Base-by-base conservation (phyloP, 2,888 invertebrate genomes). In the Poecilobothrus nobilitatus region DNA sequence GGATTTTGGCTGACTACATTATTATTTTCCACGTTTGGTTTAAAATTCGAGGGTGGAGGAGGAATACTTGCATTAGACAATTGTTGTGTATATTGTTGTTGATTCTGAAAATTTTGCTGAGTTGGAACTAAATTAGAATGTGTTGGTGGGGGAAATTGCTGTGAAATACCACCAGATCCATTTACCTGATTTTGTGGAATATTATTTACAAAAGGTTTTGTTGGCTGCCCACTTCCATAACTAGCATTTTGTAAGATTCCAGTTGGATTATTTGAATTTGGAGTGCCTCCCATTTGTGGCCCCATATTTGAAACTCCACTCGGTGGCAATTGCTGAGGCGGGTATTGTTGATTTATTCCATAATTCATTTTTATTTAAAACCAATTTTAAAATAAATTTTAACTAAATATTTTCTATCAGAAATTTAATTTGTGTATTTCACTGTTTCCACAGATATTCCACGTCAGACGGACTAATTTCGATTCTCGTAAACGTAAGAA, bases 51-150 rank as follows among this genome's bases (percentile, higher is more conserved):
- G 18, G 53, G 53, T 53, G 53, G 53, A 18, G 53, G 15, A n/a
- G 53, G 53, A 12, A 12, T 6, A 53, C 15, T 53, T 6, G 53
- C 15, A 53, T n/a, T 53, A 22, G 10, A 68, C 70, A 66, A 69
- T 71, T n/a, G 68, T 65, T 41, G 68, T 37, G 61, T 62, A 67
- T 34, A 68, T 65, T 37, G 61, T 67, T 27, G 27, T 27, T 62
- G 44, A 33, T 62, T 65, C 15, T 66, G 53, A 18, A 15, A 63
- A 15, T 20, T 65, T n/a, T 9, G 27, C 63, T 22, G 65, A 44
- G 61, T 37, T 21, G 65, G 68, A 8, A 27, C 21, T 10, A 18
- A 53, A 63, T 65, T 63, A 21, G 22, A 18, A 21, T 62, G 22
- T 6, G 18, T 18, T 53, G 53, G n/a, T 18, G 15, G 53, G 18